These are phyloP conservation scores for Philantomba maxwellii DNA, from an alignment of 2,113 vertebrate genomes.

Conservation along the genomic window DNA sequence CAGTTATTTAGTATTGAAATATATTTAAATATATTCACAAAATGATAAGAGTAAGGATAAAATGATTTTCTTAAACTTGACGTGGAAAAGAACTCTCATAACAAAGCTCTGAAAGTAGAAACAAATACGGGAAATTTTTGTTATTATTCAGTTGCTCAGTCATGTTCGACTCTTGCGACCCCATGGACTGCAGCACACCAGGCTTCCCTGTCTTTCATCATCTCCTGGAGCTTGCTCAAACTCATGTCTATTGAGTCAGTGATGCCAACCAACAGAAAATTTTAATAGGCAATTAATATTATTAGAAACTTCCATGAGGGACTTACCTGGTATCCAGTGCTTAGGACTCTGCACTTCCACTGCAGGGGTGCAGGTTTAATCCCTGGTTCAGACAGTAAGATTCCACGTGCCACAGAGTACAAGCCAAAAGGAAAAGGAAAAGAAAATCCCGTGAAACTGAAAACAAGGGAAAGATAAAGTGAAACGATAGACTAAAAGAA, in stretches of 20 bases:
- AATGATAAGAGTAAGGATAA: not conserved
- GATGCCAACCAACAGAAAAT: not conserved
- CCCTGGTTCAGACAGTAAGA: not conserved
- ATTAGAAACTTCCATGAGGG: not conserved
- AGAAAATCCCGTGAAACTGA: not conserved
- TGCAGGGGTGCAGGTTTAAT: not conserved
- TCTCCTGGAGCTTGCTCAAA: not conserved
- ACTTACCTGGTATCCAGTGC: not conserved
- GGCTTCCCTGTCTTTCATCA: not conserved
- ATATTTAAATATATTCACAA: not conserved
- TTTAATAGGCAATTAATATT: not conserved
- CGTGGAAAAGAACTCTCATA: not conserved
- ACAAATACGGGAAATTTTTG: not conserved
- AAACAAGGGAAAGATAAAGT: not conserved
- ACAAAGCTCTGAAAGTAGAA: not conserved
- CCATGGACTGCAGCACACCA: not conserved
- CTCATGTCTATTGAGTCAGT: not conserved
- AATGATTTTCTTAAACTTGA: not conserved
- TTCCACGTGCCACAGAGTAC: fast-evolving
- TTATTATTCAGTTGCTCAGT: not conserved
- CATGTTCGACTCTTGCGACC: not conserved
- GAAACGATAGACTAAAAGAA: not conserved
- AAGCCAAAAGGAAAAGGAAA: not conserved
- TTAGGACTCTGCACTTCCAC: not conserved
- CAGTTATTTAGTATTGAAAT: not conserved